Evolutionary conservation across 2,888 invertebrate species (phyloP).

Genomic region (Carabus problematicus): DNA sequence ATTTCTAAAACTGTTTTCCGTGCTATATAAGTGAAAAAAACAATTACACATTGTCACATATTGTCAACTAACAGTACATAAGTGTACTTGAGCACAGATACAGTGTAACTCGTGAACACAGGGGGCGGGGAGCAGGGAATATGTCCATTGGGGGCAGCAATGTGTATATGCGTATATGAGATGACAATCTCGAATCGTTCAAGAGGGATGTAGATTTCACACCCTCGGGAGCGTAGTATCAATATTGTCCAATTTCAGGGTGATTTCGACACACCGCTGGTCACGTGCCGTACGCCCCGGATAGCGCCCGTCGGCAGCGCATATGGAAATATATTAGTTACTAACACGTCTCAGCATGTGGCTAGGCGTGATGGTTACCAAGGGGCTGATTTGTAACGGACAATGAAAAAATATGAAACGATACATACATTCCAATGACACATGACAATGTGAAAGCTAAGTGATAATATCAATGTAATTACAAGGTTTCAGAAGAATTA

Average conservation of each 20-base stretch:
- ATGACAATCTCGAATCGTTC: too few relatives aligned
- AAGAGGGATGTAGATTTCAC: slow-evolving; percentile 9
- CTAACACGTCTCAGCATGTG: neutral
- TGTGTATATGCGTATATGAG: neutral
- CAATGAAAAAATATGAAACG: too few relatives aligned
- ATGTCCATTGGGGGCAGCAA: neutral
- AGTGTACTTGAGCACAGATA: neutral
- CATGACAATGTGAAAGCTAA: too few relatives aligned
- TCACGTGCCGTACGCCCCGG: neutral
- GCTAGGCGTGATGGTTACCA: too few relatives aligned
- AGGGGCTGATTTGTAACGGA: too few relatives aligned
- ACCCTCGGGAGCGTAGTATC: neutral
- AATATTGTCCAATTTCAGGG: slow-evolving; percentile 9
- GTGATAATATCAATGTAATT: too few relatives aligned
- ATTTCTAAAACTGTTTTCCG: neutral
- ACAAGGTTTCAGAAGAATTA: too few relatives aligned
- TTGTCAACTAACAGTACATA: neutral
- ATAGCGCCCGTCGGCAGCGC: neutral
- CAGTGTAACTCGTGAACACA: too few relatives aligned
- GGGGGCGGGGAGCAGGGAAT: neutral
- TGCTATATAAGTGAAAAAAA: neutral
- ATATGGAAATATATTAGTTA: neutral
- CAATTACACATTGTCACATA: neutral
- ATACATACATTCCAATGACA: too few relatives aligned
- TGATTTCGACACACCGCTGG: neutral